Percentiles rank a stretch among this genome's conserved stretches.
Evolutionary conservation across 2,797 vertebrate species (phyloP).

Genomic region (Meriones psammophilus): DNA sequence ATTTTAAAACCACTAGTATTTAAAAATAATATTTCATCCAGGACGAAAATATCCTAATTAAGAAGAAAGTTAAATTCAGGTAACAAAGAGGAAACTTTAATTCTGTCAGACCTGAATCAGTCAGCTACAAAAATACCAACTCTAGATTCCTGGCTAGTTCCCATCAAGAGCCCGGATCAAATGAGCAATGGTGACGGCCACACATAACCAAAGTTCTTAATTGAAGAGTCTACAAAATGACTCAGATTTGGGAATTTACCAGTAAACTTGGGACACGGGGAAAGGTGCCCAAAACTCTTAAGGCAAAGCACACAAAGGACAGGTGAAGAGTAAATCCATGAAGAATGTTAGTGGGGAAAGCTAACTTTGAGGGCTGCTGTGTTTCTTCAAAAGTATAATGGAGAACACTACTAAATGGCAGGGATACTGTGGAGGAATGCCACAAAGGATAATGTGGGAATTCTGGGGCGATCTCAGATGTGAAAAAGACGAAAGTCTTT

Average conservation of each 20-base stretch:
- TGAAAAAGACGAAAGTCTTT: constrained; percentile 38
- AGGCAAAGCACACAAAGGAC: constrained; percentile 19
- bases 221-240: constrained; percentile 34
- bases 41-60: constrained; percentile 20
- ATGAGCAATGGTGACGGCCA: not conserved
- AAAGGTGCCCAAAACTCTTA: constrained; percentile 45
- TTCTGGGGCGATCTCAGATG: constrained; percentile 29
- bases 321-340: constrained; percentile 17
- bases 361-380: constrained; percentile 38
- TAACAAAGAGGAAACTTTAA: constrained; percentile 57
- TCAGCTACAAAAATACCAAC: constrained; percentile 13
- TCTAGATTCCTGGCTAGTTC: not conserved
- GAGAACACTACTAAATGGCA: constrained; percentile 50
- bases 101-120: not conserved
- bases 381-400: constrained; percentile 26
- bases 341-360: not conserved
- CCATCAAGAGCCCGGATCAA: not conserved
- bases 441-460: constrained; percentile 35
- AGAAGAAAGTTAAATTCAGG: constrained; percentile 62
- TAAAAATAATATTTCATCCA: constrained; percentile 55
- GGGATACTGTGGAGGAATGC: constrained; percentile 46
- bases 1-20: constrained; percentile 28
- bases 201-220: constrained; percentile 41
- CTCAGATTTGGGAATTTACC: not conserved
- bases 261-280: not conserved